Evolutionary conservation across 1,140 invertebrate genomes (phyloP).

Genomic region (Orius laevigatus): DNA sequence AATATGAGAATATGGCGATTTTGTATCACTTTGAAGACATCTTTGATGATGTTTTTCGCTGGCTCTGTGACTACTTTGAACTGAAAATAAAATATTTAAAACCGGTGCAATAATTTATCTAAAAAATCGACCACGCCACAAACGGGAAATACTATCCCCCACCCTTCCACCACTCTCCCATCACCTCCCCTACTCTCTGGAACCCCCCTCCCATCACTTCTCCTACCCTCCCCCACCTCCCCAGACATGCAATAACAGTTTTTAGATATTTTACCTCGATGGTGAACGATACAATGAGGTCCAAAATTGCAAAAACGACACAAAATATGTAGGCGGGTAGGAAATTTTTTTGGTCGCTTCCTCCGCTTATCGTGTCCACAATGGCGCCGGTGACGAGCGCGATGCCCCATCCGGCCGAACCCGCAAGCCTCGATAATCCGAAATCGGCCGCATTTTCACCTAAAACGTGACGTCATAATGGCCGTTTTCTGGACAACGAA

Average conservation of each 20-base stretch:
- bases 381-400: slow-evolving; percentile 55
- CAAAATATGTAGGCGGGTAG: slow-evolving; percentile 58
- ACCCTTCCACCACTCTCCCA: too few species aligned
- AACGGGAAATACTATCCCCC: slow-evolving; percentile 1
- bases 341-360: slow-evolving; percentile 49
- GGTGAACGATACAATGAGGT: slow-evolving; percentile 46
- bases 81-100: slow-evolving; percentile 6
- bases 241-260: slow-evolving; percentile 12
- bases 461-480: slow-evolving; percentile 18
- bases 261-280: slow-evolving; percentile 27
- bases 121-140: neutral
- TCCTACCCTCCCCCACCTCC: too few species aligned
- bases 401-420: slow-evolving; percentile 62
- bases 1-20: slow-evolving; percentile 31
- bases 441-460: slow-evolving; percentile 46
- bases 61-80: too few species aligned
- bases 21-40: too few species aligned
- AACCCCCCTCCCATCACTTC: too few species aligned
- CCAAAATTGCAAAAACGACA: slow-evolving; percentile 43
- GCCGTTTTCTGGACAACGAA: neutral
- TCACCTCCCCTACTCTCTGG: too few species aligned
- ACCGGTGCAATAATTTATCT: neutral
- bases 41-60: too few species aligned
- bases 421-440: slow-evolving; percentile 68
- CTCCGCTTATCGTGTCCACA: slow-evolving; percentile 51